Evolutionary conservation across 2,888 invertebrate species (phyloP).

Genomic region (Pimpla rufipes): DNA sequence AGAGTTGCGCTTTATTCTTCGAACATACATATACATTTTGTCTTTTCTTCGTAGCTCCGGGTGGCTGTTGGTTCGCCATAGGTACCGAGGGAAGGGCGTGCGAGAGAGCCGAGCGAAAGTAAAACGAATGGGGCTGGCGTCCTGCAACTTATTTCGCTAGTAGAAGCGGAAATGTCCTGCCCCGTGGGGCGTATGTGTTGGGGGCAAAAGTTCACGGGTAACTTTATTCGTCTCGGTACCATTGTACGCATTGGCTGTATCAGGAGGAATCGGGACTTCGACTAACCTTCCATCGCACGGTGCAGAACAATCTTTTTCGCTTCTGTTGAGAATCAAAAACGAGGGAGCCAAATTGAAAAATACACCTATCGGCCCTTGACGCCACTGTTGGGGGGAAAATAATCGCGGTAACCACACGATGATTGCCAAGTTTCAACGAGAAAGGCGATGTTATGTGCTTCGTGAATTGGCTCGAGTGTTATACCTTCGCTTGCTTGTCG

Average conservation of each 20-base stretch:
- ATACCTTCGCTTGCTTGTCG: background rate
- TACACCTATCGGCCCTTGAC: background rate
- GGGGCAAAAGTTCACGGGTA: conserved; percentile 64
- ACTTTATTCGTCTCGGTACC: conserved; percentile 45
- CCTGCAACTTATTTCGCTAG: conserved; percentile 63
- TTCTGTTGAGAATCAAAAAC: conserved; percentile 1
- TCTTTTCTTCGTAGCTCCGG: background rate
- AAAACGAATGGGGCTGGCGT: conserved; percentile 64
- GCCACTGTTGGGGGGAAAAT: background rate
- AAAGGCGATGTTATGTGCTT: conserved; percentile 2
- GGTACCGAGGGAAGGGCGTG: conserved; percentile 33
- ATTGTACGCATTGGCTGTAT: background rate
- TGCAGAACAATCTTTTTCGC: conserved; percentile 13
- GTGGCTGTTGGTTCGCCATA: conserved; percentile 12
- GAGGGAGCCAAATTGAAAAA: background rate
- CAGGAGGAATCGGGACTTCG: conserved; percentile 16
- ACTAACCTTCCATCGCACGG: conserved; percentile 9
- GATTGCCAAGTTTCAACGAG: conserved; percentile 48
- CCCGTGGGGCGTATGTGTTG: conserved; percentile 57
- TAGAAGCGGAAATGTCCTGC: conserved; percentile 64
- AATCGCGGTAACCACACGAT: conserved; percentile 14
- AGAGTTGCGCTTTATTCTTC: conserved; percentile 50
- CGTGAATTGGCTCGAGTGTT: conserved; percentile 21
- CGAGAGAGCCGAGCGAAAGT: conserved; percentile 51
- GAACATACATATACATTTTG: conserved; percentile 24